These are phyloP conservation scores for Rhagophthalmus giganteus DNA, from an alignment of 2,888 invertebrate genomes.

Conservation along the genomic window DNA sequence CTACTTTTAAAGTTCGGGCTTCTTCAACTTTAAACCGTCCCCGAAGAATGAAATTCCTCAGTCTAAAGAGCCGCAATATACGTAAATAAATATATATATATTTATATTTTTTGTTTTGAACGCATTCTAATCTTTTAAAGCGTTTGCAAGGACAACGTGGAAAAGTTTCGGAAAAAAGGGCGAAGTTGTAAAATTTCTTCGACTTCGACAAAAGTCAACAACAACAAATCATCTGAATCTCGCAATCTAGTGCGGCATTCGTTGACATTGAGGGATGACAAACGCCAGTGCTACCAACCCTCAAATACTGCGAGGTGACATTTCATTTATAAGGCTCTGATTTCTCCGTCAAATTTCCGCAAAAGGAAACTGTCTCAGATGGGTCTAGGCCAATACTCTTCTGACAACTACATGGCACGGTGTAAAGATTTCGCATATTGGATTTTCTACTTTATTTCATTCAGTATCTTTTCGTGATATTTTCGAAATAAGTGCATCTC, in stretches of 20 bases:
- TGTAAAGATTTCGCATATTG: constrained; percentile 36
- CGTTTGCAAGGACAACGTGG: neutral
- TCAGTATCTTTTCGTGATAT: constrained; percentile 18
- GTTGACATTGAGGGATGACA: constrained; percentile 31
- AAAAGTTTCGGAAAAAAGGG: neutral
- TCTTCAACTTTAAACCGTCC: constrained; percentile 12
- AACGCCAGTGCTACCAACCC: constrained; percentile 28
- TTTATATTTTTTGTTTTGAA: neutral
- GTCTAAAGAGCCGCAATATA: too few relatives aligned
- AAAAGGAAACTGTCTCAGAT: constrained; percentile 37
- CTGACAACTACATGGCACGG: constrained; percentile 37
- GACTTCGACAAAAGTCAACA: constrained; percentile 24
- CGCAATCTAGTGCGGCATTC: constrained; percentile 27
- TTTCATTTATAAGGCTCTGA: constrained; percentile 42
- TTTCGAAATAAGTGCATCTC: constrained; percentile 16
- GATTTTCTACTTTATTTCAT: constrained; percentile 31
- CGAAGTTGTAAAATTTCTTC: constrained; percentile 1
- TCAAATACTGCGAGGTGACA: constrained; percentile 35
- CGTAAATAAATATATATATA: too few relatives aligned
- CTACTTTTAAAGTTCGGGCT: constrained; percentile 16
- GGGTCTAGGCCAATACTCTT: constrained; percentile 37
- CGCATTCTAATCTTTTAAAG: constrained; percentile 2
- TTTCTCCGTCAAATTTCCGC: constrained; percentile 40
- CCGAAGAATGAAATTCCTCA: constrained; percentile 4
- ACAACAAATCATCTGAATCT: constrained; percentile 29